Evolutionary conservation across 1,140 invertebrate species (phyloP), one percentile per base, ranked within the genome.

Genomic region (Metaphire vulgaris): DNA sequence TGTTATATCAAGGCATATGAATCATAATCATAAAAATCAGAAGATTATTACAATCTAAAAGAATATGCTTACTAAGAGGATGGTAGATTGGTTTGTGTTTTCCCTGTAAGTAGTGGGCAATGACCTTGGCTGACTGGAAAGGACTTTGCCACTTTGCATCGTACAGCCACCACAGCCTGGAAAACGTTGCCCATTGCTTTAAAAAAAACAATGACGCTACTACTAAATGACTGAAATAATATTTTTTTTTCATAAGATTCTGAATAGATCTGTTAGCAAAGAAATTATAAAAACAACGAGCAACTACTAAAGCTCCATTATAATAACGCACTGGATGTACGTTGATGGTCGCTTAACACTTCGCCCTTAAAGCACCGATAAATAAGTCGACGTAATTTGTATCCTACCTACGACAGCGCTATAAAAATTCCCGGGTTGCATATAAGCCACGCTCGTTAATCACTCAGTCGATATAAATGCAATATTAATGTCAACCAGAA

Each of bases 91-190:
- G 96, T 88, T 99, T 98, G 80, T 96, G 89, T 74, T 89, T 80
- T 28, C 96, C 96, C 87, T 90, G 89, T 69, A 99, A 85, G 88
- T 94, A 92, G 76, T 90, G 90, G 74, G 90, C 90, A 74, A 98
- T 89, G 69, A 91, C 78, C 66, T 88, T 79, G 14, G 93, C 93
- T 66, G 93, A 92, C 74, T 91, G 83, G 83, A 92, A 95, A 21
- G 95, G 95, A 88, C 98, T 96, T 88, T 99, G 97, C 92, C 94
- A 95, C 84, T 91, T 91, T 72, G 94, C 94, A 89, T 99, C 96
- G 85, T 91, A 98, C 73, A 98, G 83, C 87, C 96, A 95, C 96
- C 96, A 99, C 66, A 91, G 89, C 77, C 93, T 87, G 30, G 93
- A 90, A 89, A 98, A 95, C 33, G 94, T 94, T 33, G 91, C 90